Evolutionary conservation across 37 sponge, comb jelly and placozoan genomes (phyloP).

Genomic region (Oscarella lobularis): DNA sequence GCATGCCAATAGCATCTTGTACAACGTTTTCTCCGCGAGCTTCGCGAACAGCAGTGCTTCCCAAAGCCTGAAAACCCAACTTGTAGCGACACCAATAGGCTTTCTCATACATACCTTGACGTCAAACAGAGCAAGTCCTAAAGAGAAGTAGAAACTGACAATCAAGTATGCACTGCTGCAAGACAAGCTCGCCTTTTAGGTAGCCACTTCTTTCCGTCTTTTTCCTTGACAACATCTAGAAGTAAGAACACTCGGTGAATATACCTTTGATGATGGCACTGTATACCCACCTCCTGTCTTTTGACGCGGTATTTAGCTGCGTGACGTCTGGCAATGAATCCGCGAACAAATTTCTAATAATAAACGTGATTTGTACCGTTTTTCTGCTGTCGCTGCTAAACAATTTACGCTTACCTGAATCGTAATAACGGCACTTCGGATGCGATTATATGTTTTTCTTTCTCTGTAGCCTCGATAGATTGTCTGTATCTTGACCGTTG

Average conservation of each 20-base stretch:
- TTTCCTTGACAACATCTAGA: not conserved
- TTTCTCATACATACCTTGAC: too few species aligned
- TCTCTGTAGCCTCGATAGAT: not conserved
- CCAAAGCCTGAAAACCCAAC: too few species aligned
- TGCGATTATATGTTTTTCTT: too few species aligned
- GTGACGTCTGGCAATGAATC: not conserved
- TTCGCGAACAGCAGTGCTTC: not conserved
- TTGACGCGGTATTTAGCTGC: not conserved
- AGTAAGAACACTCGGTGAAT: not conserved
- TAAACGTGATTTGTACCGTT: not conserved
- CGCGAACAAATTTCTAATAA: not conserved
- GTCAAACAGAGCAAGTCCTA: not conserved
- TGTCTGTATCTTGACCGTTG: conserved; percentile 1
- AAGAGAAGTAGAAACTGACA: not conserved
- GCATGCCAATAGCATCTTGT: not conserved
- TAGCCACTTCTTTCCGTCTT: not conserved
- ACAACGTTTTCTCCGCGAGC: not conserved
- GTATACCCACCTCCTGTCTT: not conserved
- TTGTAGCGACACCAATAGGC: too few species aligned
- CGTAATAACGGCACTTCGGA: not conserved
- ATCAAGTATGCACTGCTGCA: not conserved
- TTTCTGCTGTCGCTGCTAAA: not conserved
- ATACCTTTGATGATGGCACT: not conserved
- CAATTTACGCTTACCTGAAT: not conserved
- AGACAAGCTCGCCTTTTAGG: not conserved